A percentile compares a stretch with the other conserved stretches of the same genome.
Evolutionary conservation across 2,888 invertebrate genomes (phyloP).

Genomic region (Stomorhina lunata): DNA sequence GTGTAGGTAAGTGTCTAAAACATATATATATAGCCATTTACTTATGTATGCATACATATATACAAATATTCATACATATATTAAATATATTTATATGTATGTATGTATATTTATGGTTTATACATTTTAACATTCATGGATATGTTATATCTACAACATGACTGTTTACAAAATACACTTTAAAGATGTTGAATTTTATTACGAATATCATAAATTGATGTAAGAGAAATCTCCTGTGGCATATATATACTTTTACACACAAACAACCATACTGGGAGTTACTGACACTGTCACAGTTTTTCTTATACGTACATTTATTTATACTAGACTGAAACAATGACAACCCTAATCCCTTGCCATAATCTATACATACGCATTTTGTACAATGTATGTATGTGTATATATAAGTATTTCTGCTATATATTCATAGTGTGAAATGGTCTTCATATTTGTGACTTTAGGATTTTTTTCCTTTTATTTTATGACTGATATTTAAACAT

Average conservation of each 20-base stretch:
- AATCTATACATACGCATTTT: not conserved
- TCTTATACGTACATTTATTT: no score
- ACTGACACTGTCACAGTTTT: not conserved
- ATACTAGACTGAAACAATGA: not conserved
- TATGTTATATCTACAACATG: not conserved
- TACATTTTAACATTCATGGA: not conserved
- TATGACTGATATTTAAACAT: slow-evolving; percentile 1
- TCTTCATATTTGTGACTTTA: slow-evolving; percentile 38
- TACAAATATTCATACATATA: not conserved
- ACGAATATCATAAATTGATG: slow-evolving; percentile 54
- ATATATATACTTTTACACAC: slow-evolving; percentile 21
- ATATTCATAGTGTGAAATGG: not conserved
- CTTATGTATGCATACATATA: not conserved
- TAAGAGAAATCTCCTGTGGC: slow-evolving; percentile 32
- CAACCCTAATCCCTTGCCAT: slow-evolving; percentile 9
- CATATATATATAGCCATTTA: not conserved
- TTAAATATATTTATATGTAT: no score
- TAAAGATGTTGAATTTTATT: slow-evolving; percentile 51
- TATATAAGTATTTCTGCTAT: no score
- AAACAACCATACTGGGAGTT: not conserved
- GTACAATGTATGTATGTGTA: no score
- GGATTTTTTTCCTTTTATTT: not conserved
- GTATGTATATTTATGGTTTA: not conserved
- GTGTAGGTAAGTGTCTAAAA: not conserved
- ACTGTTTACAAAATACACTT: slow-evolving; percentile 3